Percentiles rank a stretch among this genome's conserved stretches.
These are phyloP conservation scores for Babylonia areolata DNA, from an alignment of 1,140 invertebrate species.

Conservation along the genomic window DNA sequence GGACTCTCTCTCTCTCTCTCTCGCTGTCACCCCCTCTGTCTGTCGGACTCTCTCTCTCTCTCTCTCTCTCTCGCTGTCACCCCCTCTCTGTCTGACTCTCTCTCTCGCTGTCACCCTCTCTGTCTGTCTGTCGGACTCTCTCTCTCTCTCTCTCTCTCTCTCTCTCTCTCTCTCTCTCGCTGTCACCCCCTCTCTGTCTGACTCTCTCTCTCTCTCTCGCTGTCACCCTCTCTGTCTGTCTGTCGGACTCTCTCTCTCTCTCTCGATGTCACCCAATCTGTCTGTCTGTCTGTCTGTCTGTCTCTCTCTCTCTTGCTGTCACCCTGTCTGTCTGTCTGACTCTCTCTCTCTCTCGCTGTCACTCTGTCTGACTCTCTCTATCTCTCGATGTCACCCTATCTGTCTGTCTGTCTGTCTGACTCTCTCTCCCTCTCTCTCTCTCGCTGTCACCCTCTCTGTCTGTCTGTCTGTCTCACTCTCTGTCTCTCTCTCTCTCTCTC, in stretches of 20 bases:
- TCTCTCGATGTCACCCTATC: neutral
- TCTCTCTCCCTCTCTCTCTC: neutral
- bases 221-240: neutral
- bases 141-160: neutral
- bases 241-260: neutral
- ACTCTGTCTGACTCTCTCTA: neutral
- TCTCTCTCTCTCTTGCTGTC: neutral
- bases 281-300: neutral
- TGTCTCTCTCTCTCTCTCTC: neutral
- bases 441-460: neutral
- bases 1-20: neutral
- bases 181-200: neutral
- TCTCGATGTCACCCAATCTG: neutral
- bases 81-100: too few relatives aligned
- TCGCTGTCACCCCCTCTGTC: neutral
- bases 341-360: neutral
- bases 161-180: neutral
- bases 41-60: neutral
- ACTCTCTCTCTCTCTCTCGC: neutral
- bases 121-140: neutral
- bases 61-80: too few relatives aligned
- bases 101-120: neutral
- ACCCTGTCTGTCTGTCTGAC: too few relatives aligned
- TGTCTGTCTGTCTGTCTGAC: neutral
- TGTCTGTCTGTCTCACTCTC: neutral